A percentile compares a stretch with the other conserved stretches of the same genome.
Evolutionary conservation across 2,888 invertebrate species (phyloP).

Genomic region (Apoda limacodes): DNA sequence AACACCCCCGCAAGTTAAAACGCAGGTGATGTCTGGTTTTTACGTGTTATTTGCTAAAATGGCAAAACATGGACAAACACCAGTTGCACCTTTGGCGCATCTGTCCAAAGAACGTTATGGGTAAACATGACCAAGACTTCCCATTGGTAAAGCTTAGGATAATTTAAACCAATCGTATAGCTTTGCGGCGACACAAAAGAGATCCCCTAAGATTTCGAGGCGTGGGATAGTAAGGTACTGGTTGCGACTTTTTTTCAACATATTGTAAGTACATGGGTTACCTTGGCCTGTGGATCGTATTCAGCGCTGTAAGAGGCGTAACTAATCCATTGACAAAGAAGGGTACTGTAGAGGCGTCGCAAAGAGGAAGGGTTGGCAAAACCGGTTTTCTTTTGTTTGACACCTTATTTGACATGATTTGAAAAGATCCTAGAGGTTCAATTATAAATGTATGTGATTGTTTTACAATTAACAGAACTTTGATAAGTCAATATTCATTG

Average conservation of each 20-base stretch:
- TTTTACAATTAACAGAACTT: too few relatives aligned
- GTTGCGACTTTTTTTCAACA: conserved; percentile 19
- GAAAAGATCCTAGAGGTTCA: too few relatives aligned
- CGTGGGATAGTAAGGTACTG: conserved; percentile 18
- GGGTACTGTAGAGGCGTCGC: too few relatives aligned
- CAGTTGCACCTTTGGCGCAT: conserved; percentile 45
- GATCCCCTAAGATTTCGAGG: conserved; percentile 31
- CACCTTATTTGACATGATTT: too few relatives aligned
- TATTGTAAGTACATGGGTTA: conserved; percentile 10
- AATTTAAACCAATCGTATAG: conserved; percentile 37
- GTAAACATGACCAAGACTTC: conserved; percentile 36
- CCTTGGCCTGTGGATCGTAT: too few relatives aligned
- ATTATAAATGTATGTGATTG: too few relatives aligned
- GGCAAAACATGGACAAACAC: conserved; percentile 29
- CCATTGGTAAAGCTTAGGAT: conserved; percentile 35
- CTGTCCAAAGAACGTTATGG: conserved; percentile 34
- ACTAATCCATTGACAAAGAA: too few relatives aligned
- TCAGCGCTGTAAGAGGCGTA: too few relatives aligned
- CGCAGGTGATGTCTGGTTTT: conserved; percentile 36
- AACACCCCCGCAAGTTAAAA: too few relatives aligned
- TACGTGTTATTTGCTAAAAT: conserved; percentile 27
- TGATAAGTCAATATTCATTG: too few relatives aligned
- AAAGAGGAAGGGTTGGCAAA: too few relatives aligned
- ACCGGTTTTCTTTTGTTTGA: too few relatives aligned
- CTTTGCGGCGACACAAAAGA: conserved; percentile 28